Percentiles rank a stretch among this genome's conserved stretches.
These are phyloP conservation scores for Orbicella faveolata DNA, from an alignment of 64 coral and sea anemone species.

Conservation along the genomic window DNA sequence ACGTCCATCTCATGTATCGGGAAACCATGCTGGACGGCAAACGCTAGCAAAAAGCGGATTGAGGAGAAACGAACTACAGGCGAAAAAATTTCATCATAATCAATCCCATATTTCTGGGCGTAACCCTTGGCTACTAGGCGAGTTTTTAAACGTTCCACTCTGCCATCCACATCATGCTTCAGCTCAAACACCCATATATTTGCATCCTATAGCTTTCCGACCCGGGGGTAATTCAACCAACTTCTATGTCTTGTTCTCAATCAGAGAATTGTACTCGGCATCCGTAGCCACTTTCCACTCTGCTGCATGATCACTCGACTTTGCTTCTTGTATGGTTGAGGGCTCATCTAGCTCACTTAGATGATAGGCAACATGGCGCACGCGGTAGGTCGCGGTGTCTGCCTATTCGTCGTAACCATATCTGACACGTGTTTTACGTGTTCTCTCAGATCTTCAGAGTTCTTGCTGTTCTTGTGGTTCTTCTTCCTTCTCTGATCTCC, in stretches of 20 bases:
- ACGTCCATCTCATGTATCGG: constrained; percentile 39
- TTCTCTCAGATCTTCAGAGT: constrained; percentile 6
- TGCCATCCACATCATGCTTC: constrained; percentile 7
- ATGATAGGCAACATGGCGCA: constrained; percentile 34
- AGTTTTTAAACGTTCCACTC: constrained; percentile 40
- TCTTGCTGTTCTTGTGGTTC: neutral
- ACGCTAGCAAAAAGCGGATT: constrained; percentile 27
- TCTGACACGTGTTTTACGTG: constrained; percentile 35
- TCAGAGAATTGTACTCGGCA: constrained; percentile 14
- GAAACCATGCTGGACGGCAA: constrained; percentile 23
- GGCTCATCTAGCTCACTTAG: constrained; percentile 8
- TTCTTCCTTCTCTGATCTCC: neutral
- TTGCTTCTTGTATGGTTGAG: constrained; percentile 17
- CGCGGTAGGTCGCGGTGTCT: neutral
- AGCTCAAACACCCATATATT: constrained; percentile 34
- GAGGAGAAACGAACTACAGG: constrained; percentile 49
- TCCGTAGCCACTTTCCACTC: constrained; percentile 15
- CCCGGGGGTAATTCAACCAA: constrained; percentile 23
- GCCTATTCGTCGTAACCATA: constrained; percentile 37
- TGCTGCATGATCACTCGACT: constrained; percentile 14
- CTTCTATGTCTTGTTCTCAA: constrained; percentile 13
- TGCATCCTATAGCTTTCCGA: constrained; percentile 22
- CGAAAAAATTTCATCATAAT: constrained; percentile 51
- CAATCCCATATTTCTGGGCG: constrained; percentile 24
- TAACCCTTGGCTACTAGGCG: constrained; percentile 34